Evolutionary conservation across 2,797 vertebrate species (phyloP).

Genomic region (Phaenicophaeus curvirostris): DNA sequence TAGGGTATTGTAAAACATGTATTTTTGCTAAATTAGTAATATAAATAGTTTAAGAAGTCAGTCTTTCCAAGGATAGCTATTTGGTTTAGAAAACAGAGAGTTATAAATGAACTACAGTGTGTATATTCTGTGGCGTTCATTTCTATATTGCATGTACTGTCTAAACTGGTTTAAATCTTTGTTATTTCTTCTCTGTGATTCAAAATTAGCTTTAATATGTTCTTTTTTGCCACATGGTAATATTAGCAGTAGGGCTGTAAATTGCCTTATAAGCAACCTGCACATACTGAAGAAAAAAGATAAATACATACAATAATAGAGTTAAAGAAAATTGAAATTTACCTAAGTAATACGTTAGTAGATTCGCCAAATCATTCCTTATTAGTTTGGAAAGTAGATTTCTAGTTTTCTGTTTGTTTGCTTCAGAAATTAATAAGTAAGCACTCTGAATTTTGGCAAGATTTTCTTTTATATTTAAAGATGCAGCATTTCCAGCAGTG

Average conservation of each 20-base stretch:
- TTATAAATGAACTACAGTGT: constrained; percentile 49
- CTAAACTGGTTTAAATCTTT: constrained; percentile 48
- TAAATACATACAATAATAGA: not conserved
- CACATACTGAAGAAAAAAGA: constrained; percentile 8
- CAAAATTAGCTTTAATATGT: not conserved
- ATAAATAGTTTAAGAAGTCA: constrained; percentile 72
- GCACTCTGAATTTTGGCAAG: not conserved
- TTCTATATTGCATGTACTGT: constrained; percentile 34
- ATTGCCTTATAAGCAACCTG: constrained; percentile 7
- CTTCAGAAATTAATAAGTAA: constrained; percentile 14
- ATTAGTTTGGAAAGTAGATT: not conserved
- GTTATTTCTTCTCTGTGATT: not conserved
- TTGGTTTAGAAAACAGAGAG: constrained; percentile 64
- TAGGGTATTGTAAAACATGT: constrained; percentile 9
- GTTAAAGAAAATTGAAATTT: constrained; percentile 21
- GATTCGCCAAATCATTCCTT: not conserved
- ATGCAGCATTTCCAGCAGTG: not conserved
- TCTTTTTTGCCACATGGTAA: not conserved
- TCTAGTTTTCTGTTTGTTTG: not conserved
- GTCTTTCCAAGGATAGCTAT: constrained; percentile 66
- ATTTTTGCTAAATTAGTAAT: constrained; percentile 71
- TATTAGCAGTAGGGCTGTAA: constrained; percentile 3
- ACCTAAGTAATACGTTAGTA: not conserved
- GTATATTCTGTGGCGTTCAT: constrained; percentile 57
- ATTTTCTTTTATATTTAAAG: not conserved